These are phyloP conservation scores for Liodrosophila aerea DNA, from an alignment of 2,888 invertebrate species.

Conservation along the genomic window DNA sequence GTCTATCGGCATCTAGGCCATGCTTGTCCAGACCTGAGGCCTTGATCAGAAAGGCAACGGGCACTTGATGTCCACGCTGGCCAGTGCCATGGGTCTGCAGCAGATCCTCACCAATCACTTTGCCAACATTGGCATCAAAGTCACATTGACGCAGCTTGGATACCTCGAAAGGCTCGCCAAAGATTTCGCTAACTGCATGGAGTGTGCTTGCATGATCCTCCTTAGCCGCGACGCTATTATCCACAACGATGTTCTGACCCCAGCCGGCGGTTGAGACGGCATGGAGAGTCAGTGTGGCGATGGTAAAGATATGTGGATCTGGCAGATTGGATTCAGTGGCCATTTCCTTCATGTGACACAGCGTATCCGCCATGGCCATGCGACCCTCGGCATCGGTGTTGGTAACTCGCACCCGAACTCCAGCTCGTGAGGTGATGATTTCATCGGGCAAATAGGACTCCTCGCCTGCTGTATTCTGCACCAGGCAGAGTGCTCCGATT, in stretches of 20 bases:
- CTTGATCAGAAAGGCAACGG: conserved; percentile 93
- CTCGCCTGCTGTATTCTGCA: conserved; percentile 78
- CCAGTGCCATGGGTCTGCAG: conserved; percentile 88
- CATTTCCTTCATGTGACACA: conserved; percentile 88
- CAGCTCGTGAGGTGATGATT: no score
- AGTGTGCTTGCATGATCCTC: conserved; percentile 82
- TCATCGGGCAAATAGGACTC: conserved; percentile 88
- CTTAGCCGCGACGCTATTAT: conserved; percentile 88
- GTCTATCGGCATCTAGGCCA: conserved; percentile 85
- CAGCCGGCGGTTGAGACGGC: conserved; percentile 87
- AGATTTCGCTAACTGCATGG: conserved; percentile 78
- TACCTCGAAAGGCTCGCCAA: conserved; percentile 90
- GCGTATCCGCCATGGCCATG: conserved; percentile 80
- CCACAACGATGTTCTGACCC: conserved; percentile 90
- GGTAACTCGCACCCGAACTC: no score
- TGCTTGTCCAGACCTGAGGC: conserved; percentile 92
- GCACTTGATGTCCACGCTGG: conserved; percentile 93
- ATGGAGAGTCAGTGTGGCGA: conserved; percentile 95
- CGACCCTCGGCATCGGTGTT: no score
- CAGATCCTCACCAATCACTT: conserved; percentile 92
- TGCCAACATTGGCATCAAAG: conserved; percentile 86
- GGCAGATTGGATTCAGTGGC: conserved; percentile 85
- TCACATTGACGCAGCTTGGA: conserved; percentile 90
- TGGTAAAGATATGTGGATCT: conserved; percentile 93
- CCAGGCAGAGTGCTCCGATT: conserved; percentile 85